Percentiles rank a stretch among this genome's conserved stretches.
Evolutionary conservation across 2,113 vertebrate genomes (phyloP).

Genomic region (Psittacula cyanocephala): DNA sequence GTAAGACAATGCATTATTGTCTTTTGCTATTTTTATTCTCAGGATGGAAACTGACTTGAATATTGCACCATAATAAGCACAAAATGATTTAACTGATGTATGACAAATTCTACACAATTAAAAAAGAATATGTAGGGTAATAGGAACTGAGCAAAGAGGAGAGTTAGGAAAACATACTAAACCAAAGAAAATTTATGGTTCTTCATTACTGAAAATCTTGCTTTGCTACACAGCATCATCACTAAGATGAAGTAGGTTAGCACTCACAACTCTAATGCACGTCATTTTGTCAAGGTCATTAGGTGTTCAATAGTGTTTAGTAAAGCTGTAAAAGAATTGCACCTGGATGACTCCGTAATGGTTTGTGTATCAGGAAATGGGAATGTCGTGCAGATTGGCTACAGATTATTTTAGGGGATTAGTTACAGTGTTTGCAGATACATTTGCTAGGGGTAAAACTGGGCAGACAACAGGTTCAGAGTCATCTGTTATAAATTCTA

Average conservation of each 20-base stretch:
- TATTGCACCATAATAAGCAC: background rate
- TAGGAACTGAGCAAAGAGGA: background rate
- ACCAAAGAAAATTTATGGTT: background rate
- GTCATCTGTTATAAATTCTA: constrained; percentile 69
- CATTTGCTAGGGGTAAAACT: constrained; percentile 48
- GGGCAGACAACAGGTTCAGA: constrained; percentile 60
- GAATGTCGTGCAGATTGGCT: constrained; percentile 49
- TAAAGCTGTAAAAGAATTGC: constrained; percentile 47
- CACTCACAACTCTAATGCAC: constrained; percentile 39
- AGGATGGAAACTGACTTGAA: constrained; percentile 17
- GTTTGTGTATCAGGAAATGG: constrained; percentile 55
- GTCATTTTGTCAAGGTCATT: constrained; percentile 71
- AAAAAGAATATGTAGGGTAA: background rate
- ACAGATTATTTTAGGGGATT: constrained; percentile 70
- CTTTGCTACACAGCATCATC: constrained; percentile 20
- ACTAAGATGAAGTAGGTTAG: constrained; percentile 40
- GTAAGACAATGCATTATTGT: background rate
- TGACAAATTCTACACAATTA: background rate
- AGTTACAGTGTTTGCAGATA: constrained; percentile 60
- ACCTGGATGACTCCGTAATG: constrained; percentile 62
- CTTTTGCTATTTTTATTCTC: constrained; percentile 31
- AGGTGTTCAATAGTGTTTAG: constrained; percentile 67
- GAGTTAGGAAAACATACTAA: constrained; percentile 15
- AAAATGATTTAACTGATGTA: background rate
- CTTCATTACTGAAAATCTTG: constrained; percentile 14